phyloP scores from a whole-genome alignment of 2,113 vertebrate species.

The Ranitomeya imitator region DNA sequence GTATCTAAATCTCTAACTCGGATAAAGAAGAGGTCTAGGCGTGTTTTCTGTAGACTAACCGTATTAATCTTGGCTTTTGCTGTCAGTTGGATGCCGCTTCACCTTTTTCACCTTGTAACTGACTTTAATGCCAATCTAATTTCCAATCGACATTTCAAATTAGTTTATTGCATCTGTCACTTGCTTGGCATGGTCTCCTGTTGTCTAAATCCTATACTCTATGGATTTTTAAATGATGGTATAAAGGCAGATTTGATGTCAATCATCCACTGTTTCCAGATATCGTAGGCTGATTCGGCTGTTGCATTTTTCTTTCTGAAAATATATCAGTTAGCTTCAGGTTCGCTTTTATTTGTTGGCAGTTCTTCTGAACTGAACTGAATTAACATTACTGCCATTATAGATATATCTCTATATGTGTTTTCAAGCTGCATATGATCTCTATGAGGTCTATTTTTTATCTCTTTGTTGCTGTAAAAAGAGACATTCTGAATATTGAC shows the following conservation, averaged over 20 bases:
- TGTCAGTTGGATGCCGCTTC: conserved; percentile 83
- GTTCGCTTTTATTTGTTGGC: background rate
- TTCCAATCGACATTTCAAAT: conserved; percentile 82
- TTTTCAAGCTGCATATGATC: conserved; percentile 10
- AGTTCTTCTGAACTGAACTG: background rate
- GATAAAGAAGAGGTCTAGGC: conserved; percentile 74
- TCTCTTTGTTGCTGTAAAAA: conserved; percentile 19
- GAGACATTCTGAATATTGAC: background rate
- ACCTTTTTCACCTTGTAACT: conserved; percentile 81
- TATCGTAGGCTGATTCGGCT: conserved; percentile 66
- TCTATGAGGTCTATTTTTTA: conserved; percentile 30
- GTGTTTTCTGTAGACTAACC: conserved; percentile 79
- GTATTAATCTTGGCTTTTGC: conserved; percentile 78
- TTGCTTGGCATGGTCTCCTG: conserved; percentile 83
- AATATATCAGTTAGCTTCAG: background rate
- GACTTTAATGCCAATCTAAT: conserved; percentile 82
- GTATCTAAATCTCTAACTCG: conserved; percentile 70
- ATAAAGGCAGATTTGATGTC: conserved; percentile 80
- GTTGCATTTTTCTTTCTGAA: conserved; percentile 14
- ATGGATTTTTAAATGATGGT: conserved; percentile 83
- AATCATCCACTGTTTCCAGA: conserved; percentile 74
- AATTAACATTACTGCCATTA: background rate
- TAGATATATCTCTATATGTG: background rate
- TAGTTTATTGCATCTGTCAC: conserved; percentile 83
- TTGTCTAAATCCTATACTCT: conserved; percentile 82